Evolutionary conservation across 2,888 invertebrate species (phyloP).

Genomic region (Digitonthophagus gazella): DNA sequence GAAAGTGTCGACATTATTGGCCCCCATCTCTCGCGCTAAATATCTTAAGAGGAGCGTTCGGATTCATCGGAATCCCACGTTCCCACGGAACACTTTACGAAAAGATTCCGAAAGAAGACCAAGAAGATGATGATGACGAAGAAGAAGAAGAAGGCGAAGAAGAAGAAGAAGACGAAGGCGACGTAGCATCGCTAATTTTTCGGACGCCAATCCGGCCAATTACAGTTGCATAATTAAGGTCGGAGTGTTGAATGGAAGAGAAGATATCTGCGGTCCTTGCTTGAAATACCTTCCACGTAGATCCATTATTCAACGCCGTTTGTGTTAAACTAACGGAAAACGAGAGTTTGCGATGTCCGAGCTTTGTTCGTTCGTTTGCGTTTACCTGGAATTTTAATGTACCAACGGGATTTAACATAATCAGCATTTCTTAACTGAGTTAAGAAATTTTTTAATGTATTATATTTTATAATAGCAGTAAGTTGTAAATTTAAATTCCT

Average conservation of each 20-base stretch:
- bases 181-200: not conserved
- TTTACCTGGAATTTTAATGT: too few species aligned
- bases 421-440: too few species aligned
- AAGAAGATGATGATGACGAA: not conserved
- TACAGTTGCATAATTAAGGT: not conserved
- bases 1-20: not conserved
- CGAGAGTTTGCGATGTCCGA: too few species aligned
- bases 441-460: too few species aligned
- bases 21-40: not conserved
- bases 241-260: not conserved
- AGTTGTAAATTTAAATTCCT: too few species aligned
- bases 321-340: not conserved
- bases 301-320: not conserved
- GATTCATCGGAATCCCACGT: not conserved
- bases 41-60: not conserved
- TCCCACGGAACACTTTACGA: not conserved
- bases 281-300: not conserved
- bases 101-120: not conserved
- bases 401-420: too few species aligned
- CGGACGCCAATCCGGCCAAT: not conserved
- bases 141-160: not conserved
- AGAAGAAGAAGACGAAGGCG: not conserved
- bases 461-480: too few species aligned
- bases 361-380: too few species aligned
- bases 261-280: not conserved